Conservation (phyloP, 2,888 invertebrate species). For the Furcula furcula region DNA sequence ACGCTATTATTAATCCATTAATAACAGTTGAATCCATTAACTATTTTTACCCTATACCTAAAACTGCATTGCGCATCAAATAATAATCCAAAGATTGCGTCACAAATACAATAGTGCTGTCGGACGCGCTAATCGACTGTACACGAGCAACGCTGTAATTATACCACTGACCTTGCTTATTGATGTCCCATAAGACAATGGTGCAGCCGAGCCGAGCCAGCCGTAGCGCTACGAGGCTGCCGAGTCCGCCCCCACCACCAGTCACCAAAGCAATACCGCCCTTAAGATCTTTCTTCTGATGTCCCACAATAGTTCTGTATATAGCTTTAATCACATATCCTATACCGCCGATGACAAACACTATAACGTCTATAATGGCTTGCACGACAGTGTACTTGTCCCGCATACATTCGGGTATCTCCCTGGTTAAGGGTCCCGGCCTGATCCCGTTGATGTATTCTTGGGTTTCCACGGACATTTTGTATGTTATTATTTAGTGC, state of each 20-base stretch:
- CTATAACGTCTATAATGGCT: slow-evolving; percentile 79
- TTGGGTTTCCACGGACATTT: slow-evolving; percentile 63
- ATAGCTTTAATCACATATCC: slow-evolving; percentile 79
- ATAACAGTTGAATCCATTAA: no score
- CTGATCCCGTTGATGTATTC: slow-evolving; percentile 69
- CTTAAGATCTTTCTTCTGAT: slow-evolving; percentile 85
- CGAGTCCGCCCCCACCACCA: slow-evolving; percentile 94
- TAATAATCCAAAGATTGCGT: not conserved
- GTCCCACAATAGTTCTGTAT: slow-evolving; percentile 83
- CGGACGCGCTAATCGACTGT: not conserved
- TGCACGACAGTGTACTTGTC: slow-evolving; percentile 76
- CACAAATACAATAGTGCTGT: not conserved
- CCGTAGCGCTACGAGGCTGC: slow-evolving; percentile 88
- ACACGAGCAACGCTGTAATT: slow-evolving; percentile 6
- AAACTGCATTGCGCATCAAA: no score
- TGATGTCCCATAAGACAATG: slow-evolving; percentile 95
- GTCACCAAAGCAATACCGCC: slow-evolving; percentile 93
- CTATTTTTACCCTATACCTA: no score
- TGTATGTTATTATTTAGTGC: slow-evolving; percentile 2
- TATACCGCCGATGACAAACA: slow-evolving; percentile 73
- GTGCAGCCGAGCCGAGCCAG: slow-evolving; percentile 89
- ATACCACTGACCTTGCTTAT: slow-evolving; percentile 86
- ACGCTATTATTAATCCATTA: no score
- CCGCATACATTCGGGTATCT: slow-evolving; percentile 75
- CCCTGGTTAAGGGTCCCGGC: slow-evolving; percentile 68